phyloP scores from a whole-genome alignment of 1,140 invertebrate species.

The Druon quercuslanigerum region DNA sequence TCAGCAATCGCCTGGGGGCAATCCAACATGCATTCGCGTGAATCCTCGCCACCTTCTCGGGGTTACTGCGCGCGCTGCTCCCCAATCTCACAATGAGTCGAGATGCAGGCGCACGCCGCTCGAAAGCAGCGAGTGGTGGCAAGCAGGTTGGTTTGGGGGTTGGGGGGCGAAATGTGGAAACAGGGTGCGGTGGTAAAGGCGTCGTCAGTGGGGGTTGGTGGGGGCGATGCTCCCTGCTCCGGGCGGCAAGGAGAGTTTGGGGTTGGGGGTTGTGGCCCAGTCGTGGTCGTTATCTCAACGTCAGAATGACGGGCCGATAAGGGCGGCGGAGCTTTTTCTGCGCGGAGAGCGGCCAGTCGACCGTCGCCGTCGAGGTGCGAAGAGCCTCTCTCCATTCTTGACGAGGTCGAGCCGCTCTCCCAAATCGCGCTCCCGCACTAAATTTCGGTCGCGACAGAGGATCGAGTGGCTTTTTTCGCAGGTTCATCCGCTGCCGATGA shows the following conservation, averaged over 20 bases:
- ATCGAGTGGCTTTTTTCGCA: neutral
- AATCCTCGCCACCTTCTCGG: neutral
- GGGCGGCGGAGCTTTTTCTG: constrained; percentile 44
- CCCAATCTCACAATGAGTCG: neutral
- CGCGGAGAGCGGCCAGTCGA: constrained; percentile 38
- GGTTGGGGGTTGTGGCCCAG: constrained; percentile 4
- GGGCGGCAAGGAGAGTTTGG: neutral
- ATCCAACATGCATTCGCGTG: constrained; percentile 6
- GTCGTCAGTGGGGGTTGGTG: neutral
- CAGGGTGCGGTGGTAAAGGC: neutral
- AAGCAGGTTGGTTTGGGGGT: neutral
- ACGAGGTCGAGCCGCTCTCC: neutral
- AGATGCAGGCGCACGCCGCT: neutral
- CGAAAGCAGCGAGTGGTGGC: no score
- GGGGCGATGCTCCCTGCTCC: neutral
- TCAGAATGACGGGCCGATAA: constrained; percentile 62
- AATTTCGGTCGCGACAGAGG: neutral
- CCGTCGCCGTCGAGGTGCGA: neutral
- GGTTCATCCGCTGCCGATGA: neutral
- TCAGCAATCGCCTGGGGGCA: neutral
- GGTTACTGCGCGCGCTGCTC: neutral
- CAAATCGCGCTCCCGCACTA: no score
- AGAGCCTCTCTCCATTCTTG: neutral
- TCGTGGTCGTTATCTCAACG: constrained; percentile 46
- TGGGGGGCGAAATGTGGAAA: neutral